Base-by-base conservation (phyloP, 2,797 vertebrate species). In the Dermochelys coriacea region DNA sequence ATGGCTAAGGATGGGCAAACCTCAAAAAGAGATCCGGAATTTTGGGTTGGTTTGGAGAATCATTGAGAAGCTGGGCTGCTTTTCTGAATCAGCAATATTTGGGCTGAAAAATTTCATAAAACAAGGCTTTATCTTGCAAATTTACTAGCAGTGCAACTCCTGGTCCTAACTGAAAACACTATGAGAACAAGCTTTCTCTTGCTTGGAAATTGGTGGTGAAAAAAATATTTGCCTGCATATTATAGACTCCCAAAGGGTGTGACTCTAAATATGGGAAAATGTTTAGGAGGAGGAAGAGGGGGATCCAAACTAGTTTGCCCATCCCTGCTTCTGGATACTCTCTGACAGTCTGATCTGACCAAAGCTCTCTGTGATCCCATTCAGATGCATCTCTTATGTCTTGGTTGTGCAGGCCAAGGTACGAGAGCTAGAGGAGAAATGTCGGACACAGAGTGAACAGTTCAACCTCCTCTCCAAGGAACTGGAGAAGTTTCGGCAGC, bases 391-490 rank as follows among this genome's bases (percentile, higher is more conserved):
- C n/a, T 84, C 27, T 31, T 83, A 1, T 52, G 11, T 88, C 59
- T 93, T 74, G 47, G 45, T 86, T 41, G 8, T 16, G 51, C 98
- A 99, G 99, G 99, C 99, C 97, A 99, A 99, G 98, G 99, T 99
- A n/a, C 98, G 98, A 8, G 99, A 99, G 98, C 97, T 99, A 97
- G 99, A 99, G 98, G 99, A 99, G 96, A 99, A 99, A 99, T 99
- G 99, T 95, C 99, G 99, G 96, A 97, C 93, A 1, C 99, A 99
- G 98, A 99, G 99, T 95, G 99, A 99, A 97, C 99, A 99, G 97
- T 99, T 99, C 98, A 99, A 99, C 98, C 99, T 99, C 96, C 98
- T 99, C 97, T 99, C 99, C 14, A 98, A 98, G 98, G 99, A 99
- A 97, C 98, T 99, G 98, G 99, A 99, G 98, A 98, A 98, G 92